Evolutionary conservation across 2,797 vertebrate species (phyloP), one percentile per base, ranked within the genome.

Genomic region (Cyclura pinguis): DNA sequence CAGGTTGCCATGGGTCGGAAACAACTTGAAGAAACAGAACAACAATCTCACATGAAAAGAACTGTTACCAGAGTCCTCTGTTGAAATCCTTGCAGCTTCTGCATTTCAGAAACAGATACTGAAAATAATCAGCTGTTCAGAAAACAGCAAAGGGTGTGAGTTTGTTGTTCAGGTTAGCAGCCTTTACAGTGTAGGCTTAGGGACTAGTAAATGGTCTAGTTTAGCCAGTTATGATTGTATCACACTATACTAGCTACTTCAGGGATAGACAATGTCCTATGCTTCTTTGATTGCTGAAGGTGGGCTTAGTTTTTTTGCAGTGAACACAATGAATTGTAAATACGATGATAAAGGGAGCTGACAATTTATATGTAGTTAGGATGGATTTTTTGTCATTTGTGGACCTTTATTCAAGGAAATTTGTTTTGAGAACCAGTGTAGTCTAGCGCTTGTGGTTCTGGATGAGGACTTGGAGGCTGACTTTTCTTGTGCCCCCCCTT

Each of bases 251-350:
- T 89, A 29, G 85, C 0, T 64, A 76, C 42, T 81, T 73, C 83
- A 83, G n/a, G 80, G 9, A 82, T 35, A 89, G 16, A 90, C 27
- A 77, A 87, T 72, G 84, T 69, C 35, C 32, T 27, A 92, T 1
- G 0, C 0, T 55, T 6, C 84, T 91, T n/a, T 12, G 14, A 3
- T 16, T 38, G 20, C 29, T 50, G 38, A 12, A 42, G 27, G 10
- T 50, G n/a, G 55, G 27, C 55, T 50, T 62, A 67, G 27, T 29
- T 67, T 74, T 1, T 62, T 83, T 24, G 16, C 20, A 9, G 6
- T 62, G 55, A 74, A 89, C 12, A 6, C 50, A 84, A 62, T 22
- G 73, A 50, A n/a, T 47, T 76, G 14, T 47, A 5, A 52, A 52
- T 52, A 52, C 16, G 16, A 20, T 55, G n/a, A 38, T 38, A 2